Percentiles rank a stretch among this genome's conserved stretches.
These are phyloP conservation scores for Caradrina clavipalpis DNA, from an alignment of 2,888 invertebrate genomes.

Conservation along the genomic window DNA sequence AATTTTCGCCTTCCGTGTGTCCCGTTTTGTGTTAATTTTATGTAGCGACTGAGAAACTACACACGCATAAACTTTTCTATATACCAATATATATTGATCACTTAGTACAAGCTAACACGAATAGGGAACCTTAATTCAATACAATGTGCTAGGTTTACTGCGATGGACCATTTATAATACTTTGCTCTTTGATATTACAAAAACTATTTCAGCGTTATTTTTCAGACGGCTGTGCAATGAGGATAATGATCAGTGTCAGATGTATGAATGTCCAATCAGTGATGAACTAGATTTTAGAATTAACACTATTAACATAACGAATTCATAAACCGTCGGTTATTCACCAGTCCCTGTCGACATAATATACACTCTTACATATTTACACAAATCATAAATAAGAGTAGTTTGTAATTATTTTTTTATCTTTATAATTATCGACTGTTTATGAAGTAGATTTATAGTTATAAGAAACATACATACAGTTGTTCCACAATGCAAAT, in stretches of 20 bases:
- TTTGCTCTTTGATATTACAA: slow-evolving; percentile 91
- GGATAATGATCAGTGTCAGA: slow-evolving; percentile 87
- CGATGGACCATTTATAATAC: slow-evolving; percentile 51
- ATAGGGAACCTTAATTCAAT: slow-evolving; percentile 66
- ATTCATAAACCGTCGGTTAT: slow-evolving; percentile 84
- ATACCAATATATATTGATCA: slow-evolving; percentile 52
- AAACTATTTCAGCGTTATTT: slow-evolving; percentile 86
- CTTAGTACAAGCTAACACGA: slow-evolving; percentile 47
- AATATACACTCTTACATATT: slow-evolving; percentile 54
- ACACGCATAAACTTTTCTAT: slow-evolving; percentile 80
- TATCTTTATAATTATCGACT: slow-evolving; percentile 72
- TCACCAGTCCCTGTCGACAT: slow-evolving; percentile 35
- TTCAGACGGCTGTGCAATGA: slow-evolving; percentile 90
- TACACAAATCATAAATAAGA: slow-evolving; percentile 49
- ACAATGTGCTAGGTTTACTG: slow-evolving; percentile 64
- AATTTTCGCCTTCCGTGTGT: slow-evolving; percentile 88
- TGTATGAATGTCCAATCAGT: slow-evolving; percentile 89
- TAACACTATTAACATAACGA: slow-evolving; percentile 87
- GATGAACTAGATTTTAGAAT: slow-evolving; percentile 86
- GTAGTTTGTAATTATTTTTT: slow-evolving; percentile 53
- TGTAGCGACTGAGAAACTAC: slow-evolving; percentile 86
- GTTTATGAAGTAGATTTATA: slow-evolving; percentile 85
- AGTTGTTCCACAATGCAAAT: slow-evolving; percentile 73
- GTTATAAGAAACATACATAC: slow-evolving; percentile 74
- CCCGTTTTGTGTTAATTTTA: slow-evolving; percentile 84